Percentiles rank a stretch among this genome's conserved stretches.
These are phyloP conservation scores for Globodera ellingtonae DNA, from an alignment of 1,140 invertebrate species.

Conservation along the genomic window DNA sequence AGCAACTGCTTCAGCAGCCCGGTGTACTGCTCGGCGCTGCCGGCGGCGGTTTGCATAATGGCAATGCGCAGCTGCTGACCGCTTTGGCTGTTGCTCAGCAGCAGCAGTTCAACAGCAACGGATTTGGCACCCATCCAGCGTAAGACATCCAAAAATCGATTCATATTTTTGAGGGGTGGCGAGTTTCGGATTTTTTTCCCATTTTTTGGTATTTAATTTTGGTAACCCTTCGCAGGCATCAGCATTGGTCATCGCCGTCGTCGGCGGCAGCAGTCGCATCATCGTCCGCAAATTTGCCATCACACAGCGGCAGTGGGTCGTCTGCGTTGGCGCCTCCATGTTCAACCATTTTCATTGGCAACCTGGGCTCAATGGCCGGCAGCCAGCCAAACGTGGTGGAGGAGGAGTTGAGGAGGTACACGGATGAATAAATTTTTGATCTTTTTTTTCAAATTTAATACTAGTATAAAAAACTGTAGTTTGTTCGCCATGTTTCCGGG, in stretches of 20 bases:
- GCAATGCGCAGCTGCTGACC: conserved; percentile 11
- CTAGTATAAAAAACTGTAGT: conserved; percentile 73
- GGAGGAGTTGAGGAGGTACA: conserved; percentile 77
- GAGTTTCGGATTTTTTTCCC: neutral
- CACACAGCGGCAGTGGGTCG: neutral
- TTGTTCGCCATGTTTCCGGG: conserved; percentile 90
- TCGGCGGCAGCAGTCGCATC: conserved; percentile 18
- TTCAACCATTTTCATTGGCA: conserved; percentile 94
- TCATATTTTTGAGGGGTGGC: neutral
- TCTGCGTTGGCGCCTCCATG: conserved; percentile 72
- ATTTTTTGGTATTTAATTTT: neutral
- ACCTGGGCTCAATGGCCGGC: conserved; percentile 74
- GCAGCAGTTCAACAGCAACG: conserved; percentile 41
- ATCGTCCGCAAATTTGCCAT: neutral
- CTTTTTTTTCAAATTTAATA: too few species aligned
- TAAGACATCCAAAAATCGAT: neutral
- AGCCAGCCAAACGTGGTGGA: conserved; percentile 81
- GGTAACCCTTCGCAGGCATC: neutral
- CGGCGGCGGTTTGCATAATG: conserved; percentile 31
- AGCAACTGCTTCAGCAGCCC: conserved; percentile 2
- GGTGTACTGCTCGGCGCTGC: neutral
- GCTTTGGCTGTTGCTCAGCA: conserved; percentile 57
- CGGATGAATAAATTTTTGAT: too few species aligned
- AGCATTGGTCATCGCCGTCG: conserved; percentile 17
- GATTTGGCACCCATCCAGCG: neutral